These are phyloP conservation scores for Dryoscopus gambensis DNA, from an alignment of 2,113 vertebrate genomes.

Conservation along the genomic window DNA sequence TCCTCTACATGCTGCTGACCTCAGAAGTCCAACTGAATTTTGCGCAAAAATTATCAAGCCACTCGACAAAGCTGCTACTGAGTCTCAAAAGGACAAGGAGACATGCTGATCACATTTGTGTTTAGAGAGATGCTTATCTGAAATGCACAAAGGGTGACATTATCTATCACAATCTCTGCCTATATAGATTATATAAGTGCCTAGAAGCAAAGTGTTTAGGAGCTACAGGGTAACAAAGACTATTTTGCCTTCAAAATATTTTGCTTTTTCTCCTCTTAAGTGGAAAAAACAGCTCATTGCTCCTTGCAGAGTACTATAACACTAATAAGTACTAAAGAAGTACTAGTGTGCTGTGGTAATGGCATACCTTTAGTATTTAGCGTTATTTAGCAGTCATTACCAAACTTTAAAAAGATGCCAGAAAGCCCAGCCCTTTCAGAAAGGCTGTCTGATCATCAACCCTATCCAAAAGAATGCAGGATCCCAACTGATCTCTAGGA, in stretches of 20 bases:
- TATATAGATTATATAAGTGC: background rate
- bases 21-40: slow-evolving; percentile 48
- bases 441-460: background rate
- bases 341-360: background rate
- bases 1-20: slow-evolving; percentile 46
- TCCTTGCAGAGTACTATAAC: background rate
- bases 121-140: slow-evolving; percentile 62
- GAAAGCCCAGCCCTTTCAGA: background rate
- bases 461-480: background rate
- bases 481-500: background rate
- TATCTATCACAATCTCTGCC: slow-evolving; percentile 56
- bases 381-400: background rate
- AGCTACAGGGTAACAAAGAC: background rate
- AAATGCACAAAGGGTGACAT: slow-evolving; percentile 57
- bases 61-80: slow-evolving; percentile 45
- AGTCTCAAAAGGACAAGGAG: slow-evolving; percentile 57
- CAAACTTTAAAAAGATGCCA: background rate
- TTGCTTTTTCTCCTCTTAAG: background rate
- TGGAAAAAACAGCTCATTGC: background rate
- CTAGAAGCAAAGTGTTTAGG: slow-evolving; percentile 18
- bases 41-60: slow-evolving; percentile 45
- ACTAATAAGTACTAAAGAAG: background rate
- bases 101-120: slow-evolving; percentile 57
- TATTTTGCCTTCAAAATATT: background rate
- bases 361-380: background rate